phyloP scores from a whole-genome alignment of 2,888 invertebrate genomes.

The Phyllotreta cruciferae region DNA sequence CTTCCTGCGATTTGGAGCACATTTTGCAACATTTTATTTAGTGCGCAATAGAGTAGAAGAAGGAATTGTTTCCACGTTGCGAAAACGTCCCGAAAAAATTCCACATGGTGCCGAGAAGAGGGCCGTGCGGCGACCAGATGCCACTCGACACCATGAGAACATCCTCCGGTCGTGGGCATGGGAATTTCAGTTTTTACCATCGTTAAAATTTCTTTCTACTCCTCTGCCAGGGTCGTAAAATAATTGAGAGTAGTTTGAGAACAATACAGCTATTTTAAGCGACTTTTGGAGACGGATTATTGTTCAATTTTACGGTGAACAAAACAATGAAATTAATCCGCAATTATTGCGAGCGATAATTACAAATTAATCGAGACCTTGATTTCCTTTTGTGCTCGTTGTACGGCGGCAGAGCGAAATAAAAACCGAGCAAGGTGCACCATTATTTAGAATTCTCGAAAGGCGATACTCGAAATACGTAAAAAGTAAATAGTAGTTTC shows the following conservation, averaged over 20 bases:
- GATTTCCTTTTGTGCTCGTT: background rate
- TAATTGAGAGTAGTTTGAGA: too few relatives aligned
- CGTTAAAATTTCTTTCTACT: background rate
- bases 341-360: too few relatives aligned
- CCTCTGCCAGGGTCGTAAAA: too few relatives aligned
- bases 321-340: too few relatives aligned
- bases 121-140: conserved; percentile 53
- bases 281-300: too few relatives aligned
- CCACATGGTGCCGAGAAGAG: conserved; percentile 21
- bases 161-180: conserved; percentile 48
- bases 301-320: too few relatives aligned
- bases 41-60: too few relatives aligned
- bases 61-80: conserved; percentile 7
- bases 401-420: background rate
- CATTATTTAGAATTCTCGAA: conserved; percentile 4
- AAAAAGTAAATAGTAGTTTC: conserved; percentile 12
- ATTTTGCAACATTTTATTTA: too few relatives aligned
- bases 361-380: too few relatives aligned
- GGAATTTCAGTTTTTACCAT: conserved; percentile 36
- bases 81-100: conserved; percentile 19
- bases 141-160: conserved; percentile 58
- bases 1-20: too few relatives aligned
- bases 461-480: conserved; percentile 4
- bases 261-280: too few relatives aligned
- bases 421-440: conserved; percentile 5